Evolutionary conservation across 2,888 invertebrate genomes (phyloP).

Genomic region (Eurois occulta): DNA sequence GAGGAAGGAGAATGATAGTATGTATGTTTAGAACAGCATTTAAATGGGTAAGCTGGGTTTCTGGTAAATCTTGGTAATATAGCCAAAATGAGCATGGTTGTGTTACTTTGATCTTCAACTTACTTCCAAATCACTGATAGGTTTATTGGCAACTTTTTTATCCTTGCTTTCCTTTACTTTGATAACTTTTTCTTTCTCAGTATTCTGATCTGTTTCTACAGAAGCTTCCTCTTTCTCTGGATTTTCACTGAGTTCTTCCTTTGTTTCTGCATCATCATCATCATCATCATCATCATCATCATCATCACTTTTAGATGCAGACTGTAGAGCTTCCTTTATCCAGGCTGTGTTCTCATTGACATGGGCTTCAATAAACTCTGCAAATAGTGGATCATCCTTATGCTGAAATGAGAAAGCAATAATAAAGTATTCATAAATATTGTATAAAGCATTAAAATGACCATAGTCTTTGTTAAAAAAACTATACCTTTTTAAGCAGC

Average conservation of each 20-base stretch:
- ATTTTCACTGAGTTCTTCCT: constrained; percentile 12
- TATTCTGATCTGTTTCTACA: constrained; percentile 43
- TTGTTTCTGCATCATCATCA: constrained; percentile 66
- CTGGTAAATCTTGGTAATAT: neutral
- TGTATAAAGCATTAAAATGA: neutral
- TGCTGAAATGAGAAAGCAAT: constrained; percentile 87
- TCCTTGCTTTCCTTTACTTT: constrained; percentile 77
- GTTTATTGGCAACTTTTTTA: constrained; percentile 92
- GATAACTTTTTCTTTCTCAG: constrained; percentile 26
- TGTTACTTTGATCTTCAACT: constrained; percentile 7
- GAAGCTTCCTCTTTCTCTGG: constrained; percentile 12
- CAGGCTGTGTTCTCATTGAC: constrained; percentile 87
- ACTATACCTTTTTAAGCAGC: constrained; percentile 92
- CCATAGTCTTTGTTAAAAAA: neutral
- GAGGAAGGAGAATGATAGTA: neutral
- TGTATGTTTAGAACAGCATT: neutral
- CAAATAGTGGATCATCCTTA: constrained; percentile 96
- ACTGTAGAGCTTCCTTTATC: constrained; percentile 83
- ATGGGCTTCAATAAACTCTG: constrained; percentile 97
- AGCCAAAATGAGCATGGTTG: neutral
- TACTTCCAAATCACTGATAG: constrained; percentile 95
- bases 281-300: constrained; percentile 81
- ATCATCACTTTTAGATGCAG: constrained; percentile 80
- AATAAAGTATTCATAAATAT: constrained; percentile 8
- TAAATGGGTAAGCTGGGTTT: neutral